Evolutionary conservation across 2,113 vertebrate genomes (phyloP).

Genomic region (Pantherophis guttatus): DNA sequence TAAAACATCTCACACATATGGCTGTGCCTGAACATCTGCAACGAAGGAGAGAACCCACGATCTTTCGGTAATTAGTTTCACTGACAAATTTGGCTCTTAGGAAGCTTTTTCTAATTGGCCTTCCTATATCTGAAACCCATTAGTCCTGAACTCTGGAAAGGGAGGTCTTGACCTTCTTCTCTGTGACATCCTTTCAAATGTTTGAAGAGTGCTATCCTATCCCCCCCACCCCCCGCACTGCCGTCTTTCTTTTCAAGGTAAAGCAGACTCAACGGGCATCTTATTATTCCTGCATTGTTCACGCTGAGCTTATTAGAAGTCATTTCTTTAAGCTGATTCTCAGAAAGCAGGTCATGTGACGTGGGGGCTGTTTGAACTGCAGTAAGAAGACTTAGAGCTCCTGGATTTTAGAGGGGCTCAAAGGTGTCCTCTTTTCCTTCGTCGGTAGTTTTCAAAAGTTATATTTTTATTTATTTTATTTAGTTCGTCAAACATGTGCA

Average conservation of each 20-base stretch:
- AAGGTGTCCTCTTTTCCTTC: neutral
- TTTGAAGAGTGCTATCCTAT: neutral
- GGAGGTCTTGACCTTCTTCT: neutral
- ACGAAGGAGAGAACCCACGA: neutral
- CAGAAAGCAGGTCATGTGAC: neutral
- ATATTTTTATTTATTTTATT: too few species aligned
- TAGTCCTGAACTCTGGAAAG: neutral
- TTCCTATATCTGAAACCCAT: neutral
- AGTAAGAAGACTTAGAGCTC: neutral
- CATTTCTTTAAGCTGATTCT: neutral
- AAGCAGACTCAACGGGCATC: neutral
- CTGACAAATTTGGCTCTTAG: neutral
- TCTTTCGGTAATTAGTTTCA: neutral
- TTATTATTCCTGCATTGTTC: neutral
- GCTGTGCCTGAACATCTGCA: neutral
- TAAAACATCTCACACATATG: neutral
- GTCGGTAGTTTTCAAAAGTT: neutral
- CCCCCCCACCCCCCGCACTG: too few species aligned
- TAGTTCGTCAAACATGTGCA: too few species aligned
- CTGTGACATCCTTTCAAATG: neutral
- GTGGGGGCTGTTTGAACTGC: neutral
- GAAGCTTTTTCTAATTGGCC: neutral
- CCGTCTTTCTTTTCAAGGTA: neutral
- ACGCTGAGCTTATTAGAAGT: neutral
- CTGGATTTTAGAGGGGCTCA: neutral